These are phyloP conservation scores for Troilus luridus DNA, from an alignment of 2,888 invertebrate genomes.

Conservation along the genomic window DNA sequence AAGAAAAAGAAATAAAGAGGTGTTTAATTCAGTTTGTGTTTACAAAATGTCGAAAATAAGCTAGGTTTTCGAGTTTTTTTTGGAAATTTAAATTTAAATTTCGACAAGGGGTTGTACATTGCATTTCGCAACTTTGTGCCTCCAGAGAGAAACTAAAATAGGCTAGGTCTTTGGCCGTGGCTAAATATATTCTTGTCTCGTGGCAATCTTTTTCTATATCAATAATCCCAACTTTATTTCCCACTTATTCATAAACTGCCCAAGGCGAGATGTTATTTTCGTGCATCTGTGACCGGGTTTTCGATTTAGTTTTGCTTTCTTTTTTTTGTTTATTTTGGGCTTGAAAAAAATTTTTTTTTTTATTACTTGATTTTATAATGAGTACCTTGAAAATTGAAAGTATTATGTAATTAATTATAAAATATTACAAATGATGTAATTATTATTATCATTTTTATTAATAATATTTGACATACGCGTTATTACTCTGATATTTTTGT, in stretches of 20 bases:
- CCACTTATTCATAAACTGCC: background rate
- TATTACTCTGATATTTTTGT: no score
- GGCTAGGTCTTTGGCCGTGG: slow-evolving; percentile 1
- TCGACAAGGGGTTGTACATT: background rate
- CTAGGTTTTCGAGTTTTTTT: background rate
- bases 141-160: slow-evolving; percentile 13
- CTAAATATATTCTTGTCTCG: slow-evolving; percentile 25
- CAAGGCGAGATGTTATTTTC: background rate
- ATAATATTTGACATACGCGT: no score
- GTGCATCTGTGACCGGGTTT: background rate
- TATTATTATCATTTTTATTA: no score
- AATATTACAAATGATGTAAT: no score
- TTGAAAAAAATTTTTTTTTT: no score
- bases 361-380: no score
- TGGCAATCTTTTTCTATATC: slow-evolving; percentile 11
- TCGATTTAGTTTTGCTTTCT: background rate
- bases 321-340: background rate
- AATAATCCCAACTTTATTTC: slow-evolving; percentile 17
- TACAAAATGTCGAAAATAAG: no score
- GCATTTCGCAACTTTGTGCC: slow-evolving; percentile 34
- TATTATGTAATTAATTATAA: no score
- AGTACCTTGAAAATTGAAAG: no score
- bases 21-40: no score
- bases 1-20: no score
- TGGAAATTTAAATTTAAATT: background rate